Conservation (phyloP, 2,888 invertebrate genomes). For the Dendrolimus houi region DNA sequence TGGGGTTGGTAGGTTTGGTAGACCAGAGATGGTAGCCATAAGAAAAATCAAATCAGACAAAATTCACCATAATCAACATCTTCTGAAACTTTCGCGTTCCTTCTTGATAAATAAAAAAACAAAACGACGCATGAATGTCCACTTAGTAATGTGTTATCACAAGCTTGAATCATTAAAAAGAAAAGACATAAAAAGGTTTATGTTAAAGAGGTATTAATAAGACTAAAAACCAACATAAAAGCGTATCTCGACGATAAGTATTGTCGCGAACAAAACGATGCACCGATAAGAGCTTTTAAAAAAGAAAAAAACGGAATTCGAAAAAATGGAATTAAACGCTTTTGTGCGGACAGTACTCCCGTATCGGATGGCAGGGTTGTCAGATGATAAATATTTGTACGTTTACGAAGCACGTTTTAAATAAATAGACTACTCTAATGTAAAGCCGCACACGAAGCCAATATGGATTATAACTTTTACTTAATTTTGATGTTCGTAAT, state of each 20-base stretch:
- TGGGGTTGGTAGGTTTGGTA: too few species aligned
- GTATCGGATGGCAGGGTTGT: background rate
- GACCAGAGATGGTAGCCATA: background rate
- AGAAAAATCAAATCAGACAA: too few species aligned
- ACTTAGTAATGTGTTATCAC: background rate
- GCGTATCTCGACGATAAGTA: background rate
- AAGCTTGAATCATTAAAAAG: background rate
- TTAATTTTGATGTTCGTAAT: too few species aligned
- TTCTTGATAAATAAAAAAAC: too few species aligned
- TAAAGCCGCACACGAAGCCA: too few species aligned
- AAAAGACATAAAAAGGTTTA: background rate
- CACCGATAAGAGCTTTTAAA: background rate
- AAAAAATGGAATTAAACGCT: background rate
- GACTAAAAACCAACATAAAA: background rate
- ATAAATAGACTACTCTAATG: too few species aligned
- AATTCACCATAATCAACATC: too few species aligned
- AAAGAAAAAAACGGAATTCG: background rate
- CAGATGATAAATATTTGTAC: background rate
- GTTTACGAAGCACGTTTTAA: too few species aligned
- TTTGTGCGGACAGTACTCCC: background rate
- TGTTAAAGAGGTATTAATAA: background rate
- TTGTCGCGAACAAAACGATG: background rate
- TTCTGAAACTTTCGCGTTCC: too few species aligned
- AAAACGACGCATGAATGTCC: too few species aligned
- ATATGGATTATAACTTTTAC: too few species aligned